phyloP scores from a whole-genome alignment of 2,888 invertebrate species.

The Sarcophaga carnaria region DNA sequence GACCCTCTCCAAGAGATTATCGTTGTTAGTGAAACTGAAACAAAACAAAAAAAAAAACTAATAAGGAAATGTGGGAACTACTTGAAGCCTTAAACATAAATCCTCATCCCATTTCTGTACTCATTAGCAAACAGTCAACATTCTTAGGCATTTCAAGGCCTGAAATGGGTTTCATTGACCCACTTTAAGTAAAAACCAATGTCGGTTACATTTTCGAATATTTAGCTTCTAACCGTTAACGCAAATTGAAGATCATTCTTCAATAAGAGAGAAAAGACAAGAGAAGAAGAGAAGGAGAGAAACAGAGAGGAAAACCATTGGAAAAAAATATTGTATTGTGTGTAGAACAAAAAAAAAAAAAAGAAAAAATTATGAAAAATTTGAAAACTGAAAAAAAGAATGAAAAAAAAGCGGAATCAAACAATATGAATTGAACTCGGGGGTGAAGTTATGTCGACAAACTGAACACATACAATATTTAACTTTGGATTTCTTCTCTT shows the following conservation, averaged over 20 bases:
- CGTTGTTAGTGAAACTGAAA: conserved; percentile 41
- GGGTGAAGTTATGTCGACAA: conserved; percentile 45
- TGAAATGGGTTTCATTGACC: too few relatives aligned
- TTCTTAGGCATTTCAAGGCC: too few relatives aligned
- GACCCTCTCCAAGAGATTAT: background rate
- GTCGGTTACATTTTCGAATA: too few relatives aligned
- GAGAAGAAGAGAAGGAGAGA: background rate
- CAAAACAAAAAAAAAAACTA: background rate
- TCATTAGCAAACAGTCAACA: too few relatives aligned
- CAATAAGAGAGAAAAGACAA: too few relatives aligned
- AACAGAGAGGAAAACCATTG: conserved; percentile 7
- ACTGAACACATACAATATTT: background rate
- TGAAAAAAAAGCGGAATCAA: conserved; percentile 5
- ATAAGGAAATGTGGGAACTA: background rate
- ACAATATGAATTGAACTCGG: conserved; percentile 46
- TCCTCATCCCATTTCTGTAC: too few relatives aligned
- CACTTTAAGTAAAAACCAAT: too few relatives aligned
- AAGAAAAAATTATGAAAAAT: conserved; percentile 26
- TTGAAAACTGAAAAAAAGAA: too few relatives aligned
- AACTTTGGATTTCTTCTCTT: background rate
- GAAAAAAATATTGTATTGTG: conserved; percentile 28
- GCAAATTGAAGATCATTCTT: too few relatives aligned
- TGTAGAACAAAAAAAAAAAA: conserved; percentile 19
- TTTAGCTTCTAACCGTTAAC: too few relatives aligned
- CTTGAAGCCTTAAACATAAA: too few relatives aligned